Evolutionary conservation across 2,113 vertebrate species (phyloP).

Genomic region (Megaptera novaeangliae): DNA sequence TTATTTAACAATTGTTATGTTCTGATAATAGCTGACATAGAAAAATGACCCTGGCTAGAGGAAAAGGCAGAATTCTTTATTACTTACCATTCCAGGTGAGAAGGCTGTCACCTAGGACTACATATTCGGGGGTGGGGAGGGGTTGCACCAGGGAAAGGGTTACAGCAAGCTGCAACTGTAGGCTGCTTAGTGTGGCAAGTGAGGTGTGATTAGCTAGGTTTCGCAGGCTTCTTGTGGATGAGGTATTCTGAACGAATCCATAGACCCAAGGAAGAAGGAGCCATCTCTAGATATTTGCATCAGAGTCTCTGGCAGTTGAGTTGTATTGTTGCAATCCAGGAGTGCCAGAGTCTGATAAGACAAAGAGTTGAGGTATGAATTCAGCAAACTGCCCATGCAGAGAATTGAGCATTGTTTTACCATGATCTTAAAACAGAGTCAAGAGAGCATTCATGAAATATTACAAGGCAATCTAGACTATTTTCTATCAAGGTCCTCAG

Average conservation of each 20-base stretch:
- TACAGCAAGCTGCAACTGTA: neutral
- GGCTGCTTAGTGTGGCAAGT: neutral
- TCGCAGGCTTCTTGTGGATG: neutral
- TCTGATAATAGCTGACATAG: neutral
- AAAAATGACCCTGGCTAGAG: neutral
- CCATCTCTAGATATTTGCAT: neutral
- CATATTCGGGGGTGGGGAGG: neutral
- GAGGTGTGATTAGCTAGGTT: neutral
- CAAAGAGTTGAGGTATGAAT: neutral
- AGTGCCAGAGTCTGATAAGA: neutral
- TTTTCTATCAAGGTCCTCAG: neutral
- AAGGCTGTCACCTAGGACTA: neutral
- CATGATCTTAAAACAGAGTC: neutral
- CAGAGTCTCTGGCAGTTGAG: neutral
- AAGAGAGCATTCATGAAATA: neutral
- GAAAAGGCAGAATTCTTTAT: neutral
- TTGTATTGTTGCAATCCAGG: neutral
- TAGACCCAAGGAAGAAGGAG: neutral
- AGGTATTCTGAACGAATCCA: neutral
- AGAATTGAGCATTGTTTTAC: neutral
- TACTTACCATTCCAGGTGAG: neutral
- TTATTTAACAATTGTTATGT: neutral
- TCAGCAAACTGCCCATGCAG: neutral
- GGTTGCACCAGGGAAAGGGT: neutral
- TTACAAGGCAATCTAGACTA: neutral